These are phyloP conservation scores for Diarsia mendica DNA, from an alignment of 2,888 invertebrate species.

Conservation along the genomic window DNA sequence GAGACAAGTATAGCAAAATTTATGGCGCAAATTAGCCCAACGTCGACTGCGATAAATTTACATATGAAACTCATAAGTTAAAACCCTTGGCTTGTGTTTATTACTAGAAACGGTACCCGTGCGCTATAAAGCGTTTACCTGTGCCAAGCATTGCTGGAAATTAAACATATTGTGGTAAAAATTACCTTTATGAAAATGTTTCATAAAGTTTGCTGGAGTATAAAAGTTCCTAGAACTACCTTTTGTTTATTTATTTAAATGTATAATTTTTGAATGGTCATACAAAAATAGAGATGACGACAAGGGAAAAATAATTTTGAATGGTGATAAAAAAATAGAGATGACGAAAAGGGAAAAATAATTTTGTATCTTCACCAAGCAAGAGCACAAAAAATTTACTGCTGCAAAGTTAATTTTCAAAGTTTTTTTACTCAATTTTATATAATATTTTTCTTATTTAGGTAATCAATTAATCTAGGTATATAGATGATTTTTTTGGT, in stretches of 20 bases:
- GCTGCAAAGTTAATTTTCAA: neutral
- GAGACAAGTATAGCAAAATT: constrained; percentile 85
- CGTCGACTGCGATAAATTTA: constrained; percentile 88
- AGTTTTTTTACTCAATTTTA: too few species aligned
- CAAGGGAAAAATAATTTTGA: too few species aligned
- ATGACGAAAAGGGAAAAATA: too few species aligned
- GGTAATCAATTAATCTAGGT: neutral
- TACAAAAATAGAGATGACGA: neutral
- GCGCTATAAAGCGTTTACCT: constrained; percentile 58
- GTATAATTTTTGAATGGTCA: too few species aligned
- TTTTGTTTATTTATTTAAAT: neutral
- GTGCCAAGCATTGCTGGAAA: constrained; percentile 55
- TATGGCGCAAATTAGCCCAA: constrained; percentile 86
- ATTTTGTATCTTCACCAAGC: too few species aligned
- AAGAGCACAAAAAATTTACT: too few species aligned
- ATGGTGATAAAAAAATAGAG: neutral
- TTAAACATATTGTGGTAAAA: constrained; percentile 53
- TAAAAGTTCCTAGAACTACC: constrained; percentile 7
- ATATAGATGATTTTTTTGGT: neutral
- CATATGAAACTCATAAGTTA: constrained; percentile 88
- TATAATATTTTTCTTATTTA: neutral
- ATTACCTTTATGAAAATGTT: constrained; percentile 5
- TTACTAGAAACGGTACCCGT: constrained; percentile 69
- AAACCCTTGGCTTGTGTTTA: constrained; percentile 76
- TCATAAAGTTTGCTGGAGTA: neutral